Percentiles rank a stretch among this genome's conserved stretches.
Conservation (phyloP, 2,113 vertebrate species). For the Menidia beryllina region DNA sequence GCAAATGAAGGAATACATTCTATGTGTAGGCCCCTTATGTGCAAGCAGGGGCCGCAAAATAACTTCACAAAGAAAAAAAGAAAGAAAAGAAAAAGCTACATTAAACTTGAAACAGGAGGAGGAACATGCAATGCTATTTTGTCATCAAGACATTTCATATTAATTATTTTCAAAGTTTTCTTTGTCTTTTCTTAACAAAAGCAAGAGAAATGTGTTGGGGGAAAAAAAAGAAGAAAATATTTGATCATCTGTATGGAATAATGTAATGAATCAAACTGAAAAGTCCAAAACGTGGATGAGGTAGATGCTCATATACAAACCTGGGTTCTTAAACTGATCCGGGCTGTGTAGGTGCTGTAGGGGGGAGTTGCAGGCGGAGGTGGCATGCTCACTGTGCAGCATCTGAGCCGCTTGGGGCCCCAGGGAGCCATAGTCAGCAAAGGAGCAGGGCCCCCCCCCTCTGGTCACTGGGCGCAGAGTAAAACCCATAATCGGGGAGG, state of each 20-base stretch:
- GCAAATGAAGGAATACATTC: constrained; percentile 71
- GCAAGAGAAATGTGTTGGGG: constrained; percentile 29
- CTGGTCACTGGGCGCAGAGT: constrained; percentile 88
- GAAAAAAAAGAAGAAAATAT: constrained; percentile 17
- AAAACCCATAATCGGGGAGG: constrained; percentile 90
- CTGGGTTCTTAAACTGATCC: constrained; percentile 92
- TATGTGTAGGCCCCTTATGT: constrained; percentile 57
- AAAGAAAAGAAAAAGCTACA: constrained; percentile 43
- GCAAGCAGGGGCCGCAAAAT: constrained; percentile 69
- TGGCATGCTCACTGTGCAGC: constrained; percentile 89
- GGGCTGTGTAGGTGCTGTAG: constrained; percentile 84
- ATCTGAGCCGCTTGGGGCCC: constrained; percentile 88
- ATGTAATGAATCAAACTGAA: constrained; percentile 75
- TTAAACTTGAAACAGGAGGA: constrained; percentile 48
- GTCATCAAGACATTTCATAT: constrained; percentile 54
- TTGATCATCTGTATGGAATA: constrained; percentile 64
- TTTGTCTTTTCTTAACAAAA: constrained; percentile 57
- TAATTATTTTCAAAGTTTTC: constrained; percentile 4
- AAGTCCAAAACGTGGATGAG: constrained; percentile 70
- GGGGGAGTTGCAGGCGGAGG: constrained; percentile 87
- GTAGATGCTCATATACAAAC: constrained; percentile 84
- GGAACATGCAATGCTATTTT: constrained; percentile 75
- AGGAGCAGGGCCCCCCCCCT: constrained; percentile 87
- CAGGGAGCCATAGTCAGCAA: constrained; percentile 89
- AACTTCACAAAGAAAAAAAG: constrained; percentile 66